Evolutionary conservation across 2,797 vertebrate genomes (phyloP).

Genomic region (Cuniculus paca): DNA sequence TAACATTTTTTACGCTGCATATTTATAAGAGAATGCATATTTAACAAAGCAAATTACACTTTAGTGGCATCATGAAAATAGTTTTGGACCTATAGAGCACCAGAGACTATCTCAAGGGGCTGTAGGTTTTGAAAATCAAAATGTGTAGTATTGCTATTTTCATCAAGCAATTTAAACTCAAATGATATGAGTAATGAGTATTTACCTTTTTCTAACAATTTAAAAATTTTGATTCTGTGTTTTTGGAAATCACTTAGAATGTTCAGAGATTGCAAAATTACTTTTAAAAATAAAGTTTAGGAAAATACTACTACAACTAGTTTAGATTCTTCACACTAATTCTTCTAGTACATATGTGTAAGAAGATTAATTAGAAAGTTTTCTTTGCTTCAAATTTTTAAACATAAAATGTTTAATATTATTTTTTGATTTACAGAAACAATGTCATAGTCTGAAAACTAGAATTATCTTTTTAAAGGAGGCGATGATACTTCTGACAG

Average conservation of each 20-base stretch:
- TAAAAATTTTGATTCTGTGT: not conserved
- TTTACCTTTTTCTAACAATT: not conserved
- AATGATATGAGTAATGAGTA: not conserved
- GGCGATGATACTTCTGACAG: not conserved
- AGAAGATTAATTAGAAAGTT: not conserved
- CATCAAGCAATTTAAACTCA: not conserved
- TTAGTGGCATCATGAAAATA: not conserved
- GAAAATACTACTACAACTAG: not conserved
- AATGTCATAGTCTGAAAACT: not conserved
- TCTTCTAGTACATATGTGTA: not conserved
- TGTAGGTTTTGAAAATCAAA: not conserved
- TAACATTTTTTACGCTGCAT: not conserved
- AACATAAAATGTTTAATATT: not conserved
- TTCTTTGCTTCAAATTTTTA: not conserved
- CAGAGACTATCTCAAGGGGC: not conserved
- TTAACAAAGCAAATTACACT: not conserved
- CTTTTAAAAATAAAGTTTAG: not conserved
- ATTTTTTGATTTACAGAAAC: not conserved
- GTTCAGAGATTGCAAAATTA: not conserved
- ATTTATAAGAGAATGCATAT: not conserved
- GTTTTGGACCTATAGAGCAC: not conserved
- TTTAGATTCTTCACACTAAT: not conserved
- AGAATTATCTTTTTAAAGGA: not conserved
- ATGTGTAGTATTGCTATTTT: not conserved
- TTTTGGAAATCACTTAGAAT: not conserved